These are phyloP conservation scores for Megaceryle alcyon DNA, from an alignment of 2,797 vertebrate genomes.

Conservation along the genomic window DNA sequence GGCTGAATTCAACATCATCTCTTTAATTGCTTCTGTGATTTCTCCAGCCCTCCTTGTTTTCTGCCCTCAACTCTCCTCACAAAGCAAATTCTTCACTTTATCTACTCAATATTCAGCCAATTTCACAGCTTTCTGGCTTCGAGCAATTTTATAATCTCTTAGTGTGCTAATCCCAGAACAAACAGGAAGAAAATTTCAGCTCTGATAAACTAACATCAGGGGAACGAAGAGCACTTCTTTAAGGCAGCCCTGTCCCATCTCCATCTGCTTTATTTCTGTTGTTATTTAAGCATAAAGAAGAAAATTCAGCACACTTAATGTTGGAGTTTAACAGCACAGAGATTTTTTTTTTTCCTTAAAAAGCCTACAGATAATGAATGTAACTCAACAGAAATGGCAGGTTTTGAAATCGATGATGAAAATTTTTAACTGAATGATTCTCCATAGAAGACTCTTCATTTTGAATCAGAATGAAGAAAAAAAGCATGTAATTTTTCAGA, in stretches of 20 bases:
- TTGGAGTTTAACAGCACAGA: neutral
- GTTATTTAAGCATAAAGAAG: neutral
- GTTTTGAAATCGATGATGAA: neutral
- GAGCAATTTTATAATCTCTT: slow-evolving; percentile 27
- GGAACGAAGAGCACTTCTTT: neutral
- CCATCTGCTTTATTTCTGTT: slow-evolving; percentile 9
- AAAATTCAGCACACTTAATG: neutral
- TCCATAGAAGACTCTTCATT: neutral
- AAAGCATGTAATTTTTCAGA: neutral
- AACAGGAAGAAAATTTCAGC: slow-evolving; percentile 36
- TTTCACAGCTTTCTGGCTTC: slow-evolving; percentile 46
- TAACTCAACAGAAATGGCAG: neutral
- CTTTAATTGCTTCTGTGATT: neutral
- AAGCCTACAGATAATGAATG: neutral
- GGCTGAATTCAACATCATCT: neutral
- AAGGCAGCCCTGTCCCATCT: neutral
- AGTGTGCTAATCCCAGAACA: slow-evolving; percentile 42
- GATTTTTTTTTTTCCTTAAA: neutral
- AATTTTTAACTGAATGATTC: neutral
- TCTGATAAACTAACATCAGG: neutral
- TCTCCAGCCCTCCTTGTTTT: neutral
- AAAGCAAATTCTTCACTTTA: neutral
- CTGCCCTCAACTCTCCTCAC: neutral
- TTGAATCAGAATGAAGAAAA: neutral
- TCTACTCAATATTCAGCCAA: slow-evolving; percentile 11